Evolutionary conservation across 2,113 vertebrate species (phyloP).

Genomic region (Phocoena sinus): DNA sequence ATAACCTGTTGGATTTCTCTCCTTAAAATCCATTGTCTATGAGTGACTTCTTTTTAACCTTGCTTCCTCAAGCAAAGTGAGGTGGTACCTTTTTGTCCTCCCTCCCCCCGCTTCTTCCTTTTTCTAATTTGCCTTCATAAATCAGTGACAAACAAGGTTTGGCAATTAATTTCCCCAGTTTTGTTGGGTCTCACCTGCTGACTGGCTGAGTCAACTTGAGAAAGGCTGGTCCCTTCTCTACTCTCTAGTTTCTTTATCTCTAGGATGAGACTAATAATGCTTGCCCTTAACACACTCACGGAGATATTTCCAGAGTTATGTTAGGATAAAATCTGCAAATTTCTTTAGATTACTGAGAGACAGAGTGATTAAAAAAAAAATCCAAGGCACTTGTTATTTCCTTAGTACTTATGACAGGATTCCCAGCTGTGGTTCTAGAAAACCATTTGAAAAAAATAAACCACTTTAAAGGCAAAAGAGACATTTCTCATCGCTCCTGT

Average conservation of each 20-base stretch:
- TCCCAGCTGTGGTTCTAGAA: neutral
- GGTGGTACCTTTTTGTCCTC: neutral
- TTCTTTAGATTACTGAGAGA: neutral
- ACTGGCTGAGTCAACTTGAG: neutral
- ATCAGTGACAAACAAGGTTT: neutral
- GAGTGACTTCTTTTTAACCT: neutral
- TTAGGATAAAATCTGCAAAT: slow-evolving; percentile 19
- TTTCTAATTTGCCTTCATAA: neutral
- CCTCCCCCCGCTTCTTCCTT: neutral
- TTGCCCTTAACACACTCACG: neutral
- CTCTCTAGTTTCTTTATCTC: neutral
- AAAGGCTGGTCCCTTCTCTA: neutral
- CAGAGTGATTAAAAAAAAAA: neutral
- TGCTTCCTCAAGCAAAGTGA: neutral
- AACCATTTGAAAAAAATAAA: neutral
- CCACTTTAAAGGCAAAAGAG: neutral
- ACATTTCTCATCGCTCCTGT: neutral
- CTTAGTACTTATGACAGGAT: slow-evolving; percentile 17
- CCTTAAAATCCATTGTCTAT: neutral
- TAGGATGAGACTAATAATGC: neutral
- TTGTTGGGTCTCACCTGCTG: neutral
- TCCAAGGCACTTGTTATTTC: neutral
- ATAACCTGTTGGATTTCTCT: neutral
- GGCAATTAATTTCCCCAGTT: neutral
- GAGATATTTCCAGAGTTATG: neutral